phyloP scores from a whole-genome alignment of 2,113 vertebrate species.

The Ramphastos sulfuratus region DNA sequence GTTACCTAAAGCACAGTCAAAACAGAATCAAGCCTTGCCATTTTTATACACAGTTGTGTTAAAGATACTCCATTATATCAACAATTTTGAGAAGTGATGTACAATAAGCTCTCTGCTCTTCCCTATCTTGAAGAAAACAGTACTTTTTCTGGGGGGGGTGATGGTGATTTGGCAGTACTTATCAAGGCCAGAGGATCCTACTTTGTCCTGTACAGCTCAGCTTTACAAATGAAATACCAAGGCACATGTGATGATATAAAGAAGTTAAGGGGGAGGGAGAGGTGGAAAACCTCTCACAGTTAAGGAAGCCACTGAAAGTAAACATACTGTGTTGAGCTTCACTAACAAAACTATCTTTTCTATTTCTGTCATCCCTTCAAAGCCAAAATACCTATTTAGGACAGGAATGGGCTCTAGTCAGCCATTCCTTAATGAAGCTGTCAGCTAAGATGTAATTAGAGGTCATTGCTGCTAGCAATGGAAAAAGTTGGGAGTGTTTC shows the following conservation, averaged over 20 bases:
- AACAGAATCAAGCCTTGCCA: not conserved
- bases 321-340: not conserved
- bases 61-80: not conserved
- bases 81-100: not conserved
- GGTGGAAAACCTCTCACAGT: not conserved
- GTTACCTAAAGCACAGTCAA: not conserved
- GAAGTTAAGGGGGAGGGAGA: not conserved
- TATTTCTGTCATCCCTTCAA: conserved; percentile 5
- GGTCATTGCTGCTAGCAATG: not conserved
- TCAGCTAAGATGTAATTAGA: not conserved
- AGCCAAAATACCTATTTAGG: conserved; percentile 28
- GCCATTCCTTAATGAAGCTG: not conserved
- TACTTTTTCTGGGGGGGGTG: not conserved
- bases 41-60: not conserved
- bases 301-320: conserved; percentile 4
- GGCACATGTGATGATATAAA: not conserved
- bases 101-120: not conserved
- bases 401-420: not conserved
- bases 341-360: not conserved
- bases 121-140: not conserved
- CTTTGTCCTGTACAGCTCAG: not conserved
- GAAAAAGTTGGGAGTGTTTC: not conserved
- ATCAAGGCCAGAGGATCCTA: not conserved
- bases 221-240: not conserved
- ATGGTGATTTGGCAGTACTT: not conserved